phyloP scores from a whole-genome alignment of 1,140 invertebrate species.

The Heliconius melpomene region DNA sequence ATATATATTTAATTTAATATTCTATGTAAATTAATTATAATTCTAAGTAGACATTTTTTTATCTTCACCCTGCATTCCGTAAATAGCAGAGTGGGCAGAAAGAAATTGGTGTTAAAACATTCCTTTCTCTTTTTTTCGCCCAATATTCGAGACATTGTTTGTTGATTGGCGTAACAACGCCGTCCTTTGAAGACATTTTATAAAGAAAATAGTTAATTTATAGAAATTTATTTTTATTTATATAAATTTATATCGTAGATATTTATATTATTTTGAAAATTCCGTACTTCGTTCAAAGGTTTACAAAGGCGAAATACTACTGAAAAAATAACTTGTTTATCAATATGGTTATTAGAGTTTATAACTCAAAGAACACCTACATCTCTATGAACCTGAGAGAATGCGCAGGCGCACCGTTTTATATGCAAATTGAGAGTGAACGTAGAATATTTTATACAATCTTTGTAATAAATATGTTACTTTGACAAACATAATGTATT shows the following conservation, averaged over 20 bases:
- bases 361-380: not conserved
- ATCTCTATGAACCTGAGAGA: not conserved
- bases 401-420: not conserved
- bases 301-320: too few species aligned
- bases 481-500: not conserved
- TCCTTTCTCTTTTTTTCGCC: not conserved
- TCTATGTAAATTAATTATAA: too few species aligned
- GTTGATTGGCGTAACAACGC: not conserved
- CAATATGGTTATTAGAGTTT: not conserved
- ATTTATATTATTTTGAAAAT: too few species aligned
- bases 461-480: not conserved
- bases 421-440: not conserved
- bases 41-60: not conserved
- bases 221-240: too few species aligned
- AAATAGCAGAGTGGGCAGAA: not conserved
- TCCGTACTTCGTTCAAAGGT: too few species aligned
- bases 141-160: not conserved
- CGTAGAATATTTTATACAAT: not conserved
- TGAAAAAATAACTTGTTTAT: too few species aligned
- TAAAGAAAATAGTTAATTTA: too few species aligned
- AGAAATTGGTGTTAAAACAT: not conserved
- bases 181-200: not conserved
- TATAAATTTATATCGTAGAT: too few species aligned
- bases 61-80: not conserved
- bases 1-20: too few species aligned